phyloP scores from a whole-genome alignment of 2,113 vertebrate genomes.

The Tringa solitaria region DNA sequence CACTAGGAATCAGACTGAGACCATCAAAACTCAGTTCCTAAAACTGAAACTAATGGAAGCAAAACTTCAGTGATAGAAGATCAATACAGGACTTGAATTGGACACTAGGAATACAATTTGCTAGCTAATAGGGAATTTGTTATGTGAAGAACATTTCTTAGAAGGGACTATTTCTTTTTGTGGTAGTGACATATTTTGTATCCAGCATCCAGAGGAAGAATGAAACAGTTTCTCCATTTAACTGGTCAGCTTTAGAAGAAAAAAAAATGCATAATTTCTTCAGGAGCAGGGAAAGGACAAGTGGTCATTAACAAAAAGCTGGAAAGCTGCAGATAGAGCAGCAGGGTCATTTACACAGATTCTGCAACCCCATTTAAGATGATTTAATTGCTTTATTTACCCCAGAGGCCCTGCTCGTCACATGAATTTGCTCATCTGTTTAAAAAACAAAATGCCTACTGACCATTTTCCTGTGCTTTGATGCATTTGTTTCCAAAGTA shows the following conservation, averaged over 20 bases:
- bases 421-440: constrained; percentile 24
- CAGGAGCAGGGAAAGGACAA: background rate
- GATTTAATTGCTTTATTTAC: constrained; percentile 50
- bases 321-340: constrained; percentile 26
- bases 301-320: constrained; percentile 8
- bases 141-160: background rate
- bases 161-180: background rate
- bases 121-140: background rate
- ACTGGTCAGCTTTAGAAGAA: background rate
- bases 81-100: background rate
- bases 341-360: constrained; percentile 13
- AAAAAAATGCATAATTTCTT: background rate
- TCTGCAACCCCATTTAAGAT: background rate
- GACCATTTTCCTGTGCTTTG: constrained; percentile 52
- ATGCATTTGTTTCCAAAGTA: constrained; percentile 45
- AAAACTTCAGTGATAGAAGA: background rate
- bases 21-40: background rate
- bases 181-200: background rate
- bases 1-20: background rate
- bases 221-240: background rate
- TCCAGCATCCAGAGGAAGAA: background rate
- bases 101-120: background rate
- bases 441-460: constrained; percentile 23
- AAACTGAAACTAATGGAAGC: background rate
- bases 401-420: constrained; percentile 6